These are phyloP conservation scores for Polydrusus tereticollis DNA, from an alignment of 2,888 invertebrate species.

Conservation along the genomic window DNA sequence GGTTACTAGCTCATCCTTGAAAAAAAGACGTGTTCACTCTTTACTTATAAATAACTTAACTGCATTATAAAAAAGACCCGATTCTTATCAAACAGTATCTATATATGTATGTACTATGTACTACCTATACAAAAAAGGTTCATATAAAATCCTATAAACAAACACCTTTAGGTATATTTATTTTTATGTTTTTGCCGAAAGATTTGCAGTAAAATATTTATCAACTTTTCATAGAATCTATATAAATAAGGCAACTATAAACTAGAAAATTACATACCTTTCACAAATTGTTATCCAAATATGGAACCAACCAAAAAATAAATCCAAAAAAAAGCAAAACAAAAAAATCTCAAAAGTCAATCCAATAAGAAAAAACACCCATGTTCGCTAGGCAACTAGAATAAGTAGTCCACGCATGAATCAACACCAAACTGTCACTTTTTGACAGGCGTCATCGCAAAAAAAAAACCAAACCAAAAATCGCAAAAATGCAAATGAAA, in stretches of 20 bases:
- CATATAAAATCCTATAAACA: too few species aligned
- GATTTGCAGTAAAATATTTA: too few species aligned
- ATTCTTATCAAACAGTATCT: too few species aligned
- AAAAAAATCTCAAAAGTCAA: slow-evolving; percentile 4
- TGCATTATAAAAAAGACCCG: too few species aligned
- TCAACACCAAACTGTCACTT: slow-evolving; percentile 13
- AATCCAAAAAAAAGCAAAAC: slow-evolving; percentile 33
- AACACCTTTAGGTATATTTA: too few species aligned
- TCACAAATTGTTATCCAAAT: background rate
- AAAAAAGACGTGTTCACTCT: too few species aligned
- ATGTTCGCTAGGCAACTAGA: background rate
- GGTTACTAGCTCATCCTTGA: too few species aligned
- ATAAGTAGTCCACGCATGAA: background rate
- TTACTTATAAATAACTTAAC: too few species aligned
- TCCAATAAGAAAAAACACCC: slow-evolving; percentile 10
- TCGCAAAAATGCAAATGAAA: slow-evolving; percentile 25
- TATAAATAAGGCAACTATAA: background rate
- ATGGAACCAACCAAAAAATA: background rate
- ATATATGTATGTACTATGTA: too few species aligned
- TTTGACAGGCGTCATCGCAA: slow-evolving; percentile 3
- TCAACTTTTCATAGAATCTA: too few species aligned
- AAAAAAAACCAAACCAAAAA: slow-evolving; percentile 16
- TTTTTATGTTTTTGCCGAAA: too few species aligned
- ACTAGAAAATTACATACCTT: background rate
- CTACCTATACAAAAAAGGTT: too few species aligned